Percentiles rank a stretch among this genome's conserved stretches.
phyloP scores from a whole-genome alignment of 2,888 invertebrate species.

The Heliconius charithonia region DNA sequence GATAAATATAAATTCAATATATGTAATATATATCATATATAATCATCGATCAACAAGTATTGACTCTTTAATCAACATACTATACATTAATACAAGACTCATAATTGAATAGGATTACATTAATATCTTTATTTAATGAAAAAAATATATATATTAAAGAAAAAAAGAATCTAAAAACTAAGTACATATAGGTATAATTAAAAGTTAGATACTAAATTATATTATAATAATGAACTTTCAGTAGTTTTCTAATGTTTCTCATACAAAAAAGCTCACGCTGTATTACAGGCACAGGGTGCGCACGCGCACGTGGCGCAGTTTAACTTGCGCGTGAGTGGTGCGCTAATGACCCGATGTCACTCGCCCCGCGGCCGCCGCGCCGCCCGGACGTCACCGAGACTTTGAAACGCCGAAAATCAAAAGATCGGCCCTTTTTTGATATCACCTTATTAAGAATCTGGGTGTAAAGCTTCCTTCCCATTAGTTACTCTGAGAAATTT shows the following conservation, averaged over 20 bases:
- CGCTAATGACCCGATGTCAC: conserved; percentile 72
- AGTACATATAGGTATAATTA: too few species aligned
- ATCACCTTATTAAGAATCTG: conserved; percentile 44
- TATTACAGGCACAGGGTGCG: conserved; percentile 69
- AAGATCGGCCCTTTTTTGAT: conserved; percentile 40
- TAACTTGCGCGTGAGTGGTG: conserved; percentile 76
- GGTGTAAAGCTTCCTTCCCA: conserved; percentile 37
- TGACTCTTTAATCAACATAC: too few species aligned
- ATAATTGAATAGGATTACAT: too few species aligned
- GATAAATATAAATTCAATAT: too few species aligned
- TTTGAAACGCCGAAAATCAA: conserved; percentile 47
- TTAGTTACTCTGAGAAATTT: conserved; percentile 28
- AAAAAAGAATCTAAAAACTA: background rate
- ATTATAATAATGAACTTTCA: background rate
- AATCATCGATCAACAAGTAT: too few species aligned
- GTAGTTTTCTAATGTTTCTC: background rate
- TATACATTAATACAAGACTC: too few species aligned
- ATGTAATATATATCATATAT: too few species aligned
- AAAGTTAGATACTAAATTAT: too few species aligned
- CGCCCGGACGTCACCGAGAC: conserved; percentile 49
- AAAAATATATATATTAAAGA: too few species aligned
- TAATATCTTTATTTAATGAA: too few species aligned
- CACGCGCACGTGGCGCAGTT: conserved; percentile 76
- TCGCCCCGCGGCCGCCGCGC: conserved; percentile 54
- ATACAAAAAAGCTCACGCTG: conserved; percentile 55